Evolutionary conservation across 2,113 vertebrate species (phyloP).

Genomic region (Ptilorrhoa leucosticta): DNA sequence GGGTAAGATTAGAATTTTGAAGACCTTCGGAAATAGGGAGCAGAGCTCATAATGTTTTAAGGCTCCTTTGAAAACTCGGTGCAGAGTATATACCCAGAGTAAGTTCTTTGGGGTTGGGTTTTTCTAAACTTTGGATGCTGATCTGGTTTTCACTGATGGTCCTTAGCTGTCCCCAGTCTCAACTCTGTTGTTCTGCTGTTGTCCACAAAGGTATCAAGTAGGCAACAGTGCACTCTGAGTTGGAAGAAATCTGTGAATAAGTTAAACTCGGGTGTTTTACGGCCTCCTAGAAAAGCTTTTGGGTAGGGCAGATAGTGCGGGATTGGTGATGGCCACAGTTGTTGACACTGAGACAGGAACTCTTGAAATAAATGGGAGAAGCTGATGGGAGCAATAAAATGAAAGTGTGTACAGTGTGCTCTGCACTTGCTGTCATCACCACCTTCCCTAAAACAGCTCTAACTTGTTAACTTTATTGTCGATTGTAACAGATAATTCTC

Average conservation of each 20-base stretch:
- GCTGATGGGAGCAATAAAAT: not conserved
- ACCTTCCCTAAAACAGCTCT: not conserved
- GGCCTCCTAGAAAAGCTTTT: not conserved
- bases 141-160: not conserved
- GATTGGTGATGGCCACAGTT: not conserved
- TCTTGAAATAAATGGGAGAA: not conserved
- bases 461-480: not conserved
- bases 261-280: not conserved
- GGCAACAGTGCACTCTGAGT: not conserved
- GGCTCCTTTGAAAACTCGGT: not conserved
- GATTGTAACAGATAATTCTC: not conserved
- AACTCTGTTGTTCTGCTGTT: not conserved
- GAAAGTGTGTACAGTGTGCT: not conserved
- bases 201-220: not conserved
- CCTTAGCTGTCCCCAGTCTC: not conserved
- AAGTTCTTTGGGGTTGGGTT: fast-evolving
- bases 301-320: not conserved
- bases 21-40: not conserved
- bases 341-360: not conserved
- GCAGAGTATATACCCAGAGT: not conserved
- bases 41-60: not conserved
- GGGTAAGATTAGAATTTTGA: not conserved
- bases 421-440: not conserved
- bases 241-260: not conserved
- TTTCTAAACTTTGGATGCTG: not conserved